Evolutionary conservation across 2,888 invertebrate species (phyloP).

Genomic region (Vanessa cardui): DNA sequence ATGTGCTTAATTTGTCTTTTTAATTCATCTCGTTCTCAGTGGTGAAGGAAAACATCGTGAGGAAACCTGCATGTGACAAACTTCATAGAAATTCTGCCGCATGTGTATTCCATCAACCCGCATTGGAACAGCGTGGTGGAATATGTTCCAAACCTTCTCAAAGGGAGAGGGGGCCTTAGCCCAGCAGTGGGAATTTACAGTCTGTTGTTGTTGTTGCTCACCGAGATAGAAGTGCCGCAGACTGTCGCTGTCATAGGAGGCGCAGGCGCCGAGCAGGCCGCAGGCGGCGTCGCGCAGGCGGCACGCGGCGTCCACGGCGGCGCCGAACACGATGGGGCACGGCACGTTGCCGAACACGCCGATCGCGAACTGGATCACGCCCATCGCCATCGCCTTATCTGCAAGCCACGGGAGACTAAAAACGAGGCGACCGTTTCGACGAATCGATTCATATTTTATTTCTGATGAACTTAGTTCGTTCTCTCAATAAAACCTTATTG

Average conservation of each 20-base stretch:
- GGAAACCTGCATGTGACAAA: no score
- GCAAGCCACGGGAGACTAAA: conserved; percentile 22
- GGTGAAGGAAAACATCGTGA: no score
- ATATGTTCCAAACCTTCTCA: no score
- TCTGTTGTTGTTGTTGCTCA: no score
- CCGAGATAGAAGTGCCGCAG: conserved; percentile 94
- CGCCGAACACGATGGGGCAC: conserved; percentile 96
- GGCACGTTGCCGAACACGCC: conserved; percentile 97
- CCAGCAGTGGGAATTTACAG: no score
- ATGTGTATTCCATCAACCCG: no score
- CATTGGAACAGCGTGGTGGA: no score
- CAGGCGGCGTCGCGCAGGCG: conserved; percentile 93
- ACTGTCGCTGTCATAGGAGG: conserved; percentile 92
- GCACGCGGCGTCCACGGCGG: conserved; percentile 95
- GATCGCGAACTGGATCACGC: conserved; percentile 96
- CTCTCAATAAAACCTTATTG: no score
- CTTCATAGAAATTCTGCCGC: no score
- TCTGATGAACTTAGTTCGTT: not conserved
- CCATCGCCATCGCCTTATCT: conserved; percentile 97
- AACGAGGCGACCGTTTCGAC: conserved; percentile 8
- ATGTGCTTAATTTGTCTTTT: no score
- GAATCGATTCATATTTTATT: not conserved
- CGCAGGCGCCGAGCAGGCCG: conserved; percentile 92
- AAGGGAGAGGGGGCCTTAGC: no score
- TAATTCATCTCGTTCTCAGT: no score